These are phyloP conservation scores for Cyprinodon brontotheroides DNA, from an alignment of 2,113 vertebrate genomes.

Conservation along the genomic window DNA sequence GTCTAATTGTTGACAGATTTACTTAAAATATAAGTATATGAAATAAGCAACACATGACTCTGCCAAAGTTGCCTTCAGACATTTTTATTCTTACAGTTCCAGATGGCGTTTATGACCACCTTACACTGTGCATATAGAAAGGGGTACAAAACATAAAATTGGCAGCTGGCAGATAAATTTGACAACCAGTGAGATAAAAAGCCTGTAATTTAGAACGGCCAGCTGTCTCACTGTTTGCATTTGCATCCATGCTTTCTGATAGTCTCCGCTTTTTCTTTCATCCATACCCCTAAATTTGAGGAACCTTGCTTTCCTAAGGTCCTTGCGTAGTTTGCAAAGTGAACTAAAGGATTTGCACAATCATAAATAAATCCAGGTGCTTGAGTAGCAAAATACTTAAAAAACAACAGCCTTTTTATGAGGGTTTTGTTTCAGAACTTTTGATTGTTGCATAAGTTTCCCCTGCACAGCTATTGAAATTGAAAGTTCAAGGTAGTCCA, in stretches of 20 bases:
- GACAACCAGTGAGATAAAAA: constrained; percentile 51
- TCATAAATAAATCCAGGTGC: too few relatives aligned
- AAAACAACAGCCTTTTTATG: not conserved
- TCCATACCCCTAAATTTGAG: not conserved
- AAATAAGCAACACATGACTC: not conserved
- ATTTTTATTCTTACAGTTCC: constrained; percentile 9
- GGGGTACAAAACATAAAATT: constrained; percentile 55
- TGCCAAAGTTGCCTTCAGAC: not conserved
- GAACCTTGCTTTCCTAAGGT: not conserved
- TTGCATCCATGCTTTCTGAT: not conserved
- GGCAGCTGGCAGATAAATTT: constrained; percentile 59
- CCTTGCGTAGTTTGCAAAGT: not conserved
- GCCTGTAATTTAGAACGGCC: constrained; percentile 31
- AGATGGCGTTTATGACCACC: constrained; percentile 54
- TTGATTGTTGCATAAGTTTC: not conserved
- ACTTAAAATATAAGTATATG: not conserved
- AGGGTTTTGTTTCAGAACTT: not conserved
- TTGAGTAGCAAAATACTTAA: too few relatives aligned
- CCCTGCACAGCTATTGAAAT: not conserved
- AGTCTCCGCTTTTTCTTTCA: not conserved
- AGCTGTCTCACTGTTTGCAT: constrained; percentile 26
- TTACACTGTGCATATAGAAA: constrained; percentile 44
- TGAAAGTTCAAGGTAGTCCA: not conserved
- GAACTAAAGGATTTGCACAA: not conserved
- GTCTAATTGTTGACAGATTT: not conserved